Evolutionary conservation across 2,888 invertebrate species (phyloP), one percentile per base, ranked within the genome.

Genomic region (Prosapia bicincta): DNA sequence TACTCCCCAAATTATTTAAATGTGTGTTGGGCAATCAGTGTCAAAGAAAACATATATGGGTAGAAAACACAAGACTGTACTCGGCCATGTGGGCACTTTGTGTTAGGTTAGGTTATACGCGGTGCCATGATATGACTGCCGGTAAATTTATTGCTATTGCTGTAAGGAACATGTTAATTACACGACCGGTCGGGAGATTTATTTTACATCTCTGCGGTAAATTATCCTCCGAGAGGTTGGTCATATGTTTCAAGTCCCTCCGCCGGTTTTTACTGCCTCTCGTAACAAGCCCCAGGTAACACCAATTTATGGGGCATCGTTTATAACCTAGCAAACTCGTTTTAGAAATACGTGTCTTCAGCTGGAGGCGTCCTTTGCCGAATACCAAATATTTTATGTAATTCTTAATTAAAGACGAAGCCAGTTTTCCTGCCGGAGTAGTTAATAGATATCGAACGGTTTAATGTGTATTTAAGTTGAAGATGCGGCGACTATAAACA

Each of bases 321-420:
- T 54, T 54, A 54, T 54, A 54, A 54, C 54, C 54, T 54, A 54
- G 54, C 54, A 54, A 54, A 54, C 54, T 54, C 54, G 54, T 54
- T 54, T 54, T 54, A 54, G 54, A 54, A 54, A 69, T 69, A 32
- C 74, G 69, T 72, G 67, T 66, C 71, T 54, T 54, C 26, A 7
- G 24, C 72, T 54, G 43, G 43, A 67, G 74, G 69, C 74, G 23
- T 24, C 24, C 54, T 26, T 68, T 68, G 68, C 43, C 69, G 67
- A 66, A 72, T 72, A 72, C 67, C 66, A 66, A 72, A 74, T 74
- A 74, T 74, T 74, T 74, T 74, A 74, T 69, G 69, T 69, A 74
- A 74, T 74, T 69, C 69, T 74, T 69, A 74, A 69, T 74, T 69
- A 69, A 38, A 73, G 73, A 26, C 73, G 66, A 30, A 20, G 54